These are phyloP conservation scores for Tyria jacobaeae DNA, from an alignment of 2,888 invertebrate species.

Conservation along the genomic window DNA sequence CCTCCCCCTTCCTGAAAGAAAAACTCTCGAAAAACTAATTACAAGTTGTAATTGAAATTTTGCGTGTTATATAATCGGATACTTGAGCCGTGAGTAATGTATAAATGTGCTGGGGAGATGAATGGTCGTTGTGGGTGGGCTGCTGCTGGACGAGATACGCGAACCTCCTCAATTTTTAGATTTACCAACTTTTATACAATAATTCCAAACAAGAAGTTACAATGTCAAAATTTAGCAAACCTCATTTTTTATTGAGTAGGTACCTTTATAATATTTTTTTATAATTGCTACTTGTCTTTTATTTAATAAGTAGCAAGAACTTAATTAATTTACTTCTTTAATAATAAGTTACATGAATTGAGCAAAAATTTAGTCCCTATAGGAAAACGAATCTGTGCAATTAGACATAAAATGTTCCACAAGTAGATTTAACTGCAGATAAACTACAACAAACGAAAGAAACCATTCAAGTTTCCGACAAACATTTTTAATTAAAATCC, in stretches of 20 bases:
- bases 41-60: conserved; percentile 88
- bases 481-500: conserved; percentile 84
- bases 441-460: conserved; percentile 55
- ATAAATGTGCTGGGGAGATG: conserved; percentile 84
- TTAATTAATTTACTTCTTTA: neutral
- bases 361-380: neutral
- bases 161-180: conserved; percentile 72
- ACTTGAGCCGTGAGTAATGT: conserved; percentile 87
- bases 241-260: no score
- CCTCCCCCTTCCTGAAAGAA: conserved; percentile 84
- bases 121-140: conserved; percentile 75
- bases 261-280: conserved; percentile 15
- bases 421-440: conserved; percentile 19
- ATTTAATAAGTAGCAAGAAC: neutral
- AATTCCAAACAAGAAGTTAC: conserved; percentile 64
- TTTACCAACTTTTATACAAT: conserved; percentile 75
- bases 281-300: neutral
- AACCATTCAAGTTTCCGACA: conserved; percentile 67
- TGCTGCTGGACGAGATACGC: conserved; percentile 66
- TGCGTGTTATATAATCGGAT: conserved; percentile 88
- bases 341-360: neutral
- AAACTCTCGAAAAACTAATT: conserved; percentile 88
- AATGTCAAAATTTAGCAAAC: conserved; percentile 55
- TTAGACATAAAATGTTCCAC: neutral
- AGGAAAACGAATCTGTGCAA: neutral